A percentile compares a stretch with the other conserved stretches of the same genome.
These are phyloP conservation scores for Gobio gobio DNA, from an alignment of 2,113 vertebrate genomes.

Conservation along the genomic window DNA sequence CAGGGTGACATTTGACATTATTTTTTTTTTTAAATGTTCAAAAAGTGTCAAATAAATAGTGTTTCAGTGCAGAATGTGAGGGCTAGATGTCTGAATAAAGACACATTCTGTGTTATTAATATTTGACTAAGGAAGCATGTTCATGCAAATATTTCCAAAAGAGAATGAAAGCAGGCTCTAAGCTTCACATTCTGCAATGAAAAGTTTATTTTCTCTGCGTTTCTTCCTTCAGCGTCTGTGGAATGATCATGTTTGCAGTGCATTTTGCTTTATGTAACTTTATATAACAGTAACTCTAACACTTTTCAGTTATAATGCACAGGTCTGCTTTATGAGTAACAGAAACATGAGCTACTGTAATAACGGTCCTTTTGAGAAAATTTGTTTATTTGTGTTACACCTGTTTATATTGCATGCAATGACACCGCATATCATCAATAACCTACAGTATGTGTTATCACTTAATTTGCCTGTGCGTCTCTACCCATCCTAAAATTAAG, in stretches of 20 bases:
- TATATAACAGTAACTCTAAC: not conserved
- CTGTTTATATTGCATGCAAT: too few species aligned
- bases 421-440: too few species aligned
- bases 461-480: not conserved
- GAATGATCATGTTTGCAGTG: not conserved
- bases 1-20: not conserved
- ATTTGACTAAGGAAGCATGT: not conserved
- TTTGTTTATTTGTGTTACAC: too few species aligned
- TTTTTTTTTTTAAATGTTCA: not conserved
- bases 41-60: not conserved
- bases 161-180: not conserved
- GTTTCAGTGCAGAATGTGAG: not conserved
- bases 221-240: not conserved
- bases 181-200: not conserved
- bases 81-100: not conserved
- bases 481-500: not conserved
- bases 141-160: slow-evolving; percentile 2
- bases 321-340: too few species aligned
- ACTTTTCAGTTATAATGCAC: too few species aligned
- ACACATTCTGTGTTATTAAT: not conserved
- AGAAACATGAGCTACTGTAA: too few species aligned
- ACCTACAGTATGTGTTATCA: not conserved
- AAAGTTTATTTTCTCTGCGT: too few species aligned
- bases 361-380: too few species aligned
- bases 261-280: not conserved